Evolutionary conservation across 2,888 invertebrate species (phyloP), one percentile per base, ranked within the genome.

Genomic region (Ceramica pisi): DNA sequence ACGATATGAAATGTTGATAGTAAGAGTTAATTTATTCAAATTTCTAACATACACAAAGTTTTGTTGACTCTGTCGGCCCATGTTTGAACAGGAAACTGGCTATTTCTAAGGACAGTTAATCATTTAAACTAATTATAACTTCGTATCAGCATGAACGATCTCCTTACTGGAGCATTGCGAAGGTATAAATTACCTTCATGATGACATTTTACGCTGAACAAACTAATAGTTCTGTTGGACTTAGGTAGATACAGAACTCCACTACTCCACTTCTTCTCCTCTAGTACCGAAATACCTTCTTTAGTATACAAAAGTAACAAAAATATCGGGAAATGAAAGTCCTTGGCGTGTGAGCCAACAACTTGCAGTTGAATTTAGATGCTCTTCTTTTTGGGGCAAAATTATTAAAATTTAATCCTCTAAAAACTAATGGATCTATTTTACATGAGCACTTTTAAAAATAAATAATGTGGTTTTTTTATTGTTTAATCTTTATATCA

Each of bases 41-140:
- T 80, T 80, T 23, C 31, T n/a, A 75, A 64, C 64, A 64, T 12
- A 74, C 59, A 75, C 59, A 59, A 50, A 80, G 51, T 53, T 80
- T 23, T 75, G 65, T 75, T 80, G 75, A 80, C 57, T 48, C 21
- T 60, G 23, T 50, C 21, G 64, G n/a, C 14, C 65, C 26, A 75
- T 75, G 75, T 63, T 75, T 74, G 64, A 74, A 80, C 21, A 80
- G 80, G 75, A 63, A 72, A 44, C 61, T 50, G 72, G 60, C 55
- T 80, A 73, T 59, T 74, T 63, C 46, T 48, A 48, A 26, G 12
- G 41, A 53, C 51, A 73, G 41, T 59, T 74, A 63, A 74, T 74
- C 51, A 75, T 75, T 74, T 60, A 72, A 79, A 74, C 35, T 57
- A 79, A 79, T 75, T 75, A 55, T 55, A 75, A 80, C 55, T 75